Base-by-base conservation (phyloP, 1,140 invertebrate species). In the Hyphantria cunea region DNA sequence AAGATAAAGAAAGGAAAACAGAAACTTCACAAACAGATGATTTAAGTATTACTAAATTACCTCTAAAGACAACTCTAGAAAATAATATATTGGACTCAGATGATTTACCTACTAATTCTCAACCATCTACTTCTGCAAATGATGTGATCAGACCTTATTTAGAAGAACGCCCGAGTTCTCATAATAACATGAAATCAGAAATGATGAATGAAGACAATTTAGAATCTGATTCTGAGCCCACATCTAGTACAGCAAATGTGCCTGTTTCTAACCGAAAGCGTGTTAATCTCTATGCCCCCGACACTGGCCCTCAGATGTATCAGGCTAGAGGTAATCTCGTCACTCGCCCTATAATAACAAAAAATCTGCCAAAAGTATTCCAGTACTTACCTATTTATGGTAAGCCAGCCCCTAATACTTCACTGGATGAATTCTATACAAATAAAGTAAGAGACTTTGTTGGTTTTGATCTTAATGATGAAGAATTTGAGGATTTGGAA, bases 371-470 rank as follows among this genome's bases (percentile, higher is more conserved):
- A 6, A 65, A 79, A 54, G 64, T 64, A 4, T 87, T 84, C 63
- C 64, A 68, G 41, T 71, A 55, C 11, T 56, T 87, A 6, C 84
- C 84, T n/a, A 67, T 87, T 41, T 70, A 53, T 68, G 80, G 76
- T 8, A 64, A 52, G 32, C 77, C 84, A 6, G 68, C 74, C 33
- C 56, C 49, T 3, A 73, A 72, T 44, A 58, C 7, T 7, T 54
- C 68, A 6, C 47, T 82, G 10, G 45, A 74, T 5, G 39, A 71
- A 0, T 80, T 74, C 56, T 54, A 72, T 31, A 56, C 64, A n/a
- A 63, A 74, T 12, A 78, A 80, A 49, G 62, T 84, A 11, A 76
- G 72, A 53, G 76, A 81, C 37, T 85, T 70, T 80, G 74, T 85
- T 51, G 84, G 80, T 0, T 66, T 59, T 58, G 78, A 72, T 63